phyloP scores from a whole-genome alignment of 2,797 vertebrate species.

The Sandelia bainsii region DNA sequence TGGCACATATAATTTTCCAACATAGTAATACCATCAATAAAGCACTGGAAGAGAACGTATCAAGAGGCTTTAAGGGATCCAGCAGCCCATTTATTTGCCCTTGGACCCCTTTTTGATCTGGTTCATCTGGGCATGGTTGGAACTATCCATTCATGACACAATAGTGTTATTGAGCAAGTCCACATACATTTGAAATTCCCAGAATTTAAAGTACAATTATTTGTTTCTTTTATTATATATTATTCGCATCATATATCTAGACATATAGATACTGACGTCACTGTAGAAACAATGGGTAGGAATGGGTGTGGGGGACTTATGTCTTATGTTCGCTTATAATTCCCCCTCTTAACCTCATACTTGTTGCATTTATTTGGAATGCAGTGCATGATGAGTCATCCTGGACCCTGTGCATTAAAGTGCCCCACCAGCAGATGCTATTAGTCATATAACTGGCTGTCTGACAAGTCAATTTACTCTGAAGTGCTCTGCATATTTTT shows the following conservation, averaged over 20 bases:
- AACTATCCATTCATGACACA: too few species aligned
- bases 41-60: background rate
- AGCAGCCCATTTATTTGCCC: too few species aligned
- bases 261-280: background rate
- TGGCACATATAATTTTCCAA: background rate
- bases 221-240: background rate
- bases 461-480: constrained; percentile 40
- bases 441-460: constrained; percentile 43
- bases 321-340: constrained; percentile 2
- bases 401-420: constrained; percentile 11
- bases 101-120: too few species aligned
- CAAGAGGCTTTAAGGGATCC: too few species aligned
- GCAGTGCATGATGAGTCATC: constrained; percentile 24
- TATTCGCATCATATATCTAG: too few species aligned
- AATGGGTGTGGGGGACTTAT: background rate
- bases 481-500: constrained; percentile 17
- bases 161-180: too few species aligned
- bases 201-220: background rate
- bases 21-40: too few species aligned
- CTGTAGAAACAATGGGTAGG: background rate
- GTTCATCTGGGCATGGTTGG: too few species aligned
- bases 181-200: too few species aligned
- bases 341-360: constrained; percentile 12
- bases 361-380: constrained; percentile 25
- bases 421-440: constrained; percentile 9